These are phyloP conservation scores for Drosophila eohydei DNA, from an alignment of 2,888 invertebrate genomes.

Conservation along the genomic window DNA sequence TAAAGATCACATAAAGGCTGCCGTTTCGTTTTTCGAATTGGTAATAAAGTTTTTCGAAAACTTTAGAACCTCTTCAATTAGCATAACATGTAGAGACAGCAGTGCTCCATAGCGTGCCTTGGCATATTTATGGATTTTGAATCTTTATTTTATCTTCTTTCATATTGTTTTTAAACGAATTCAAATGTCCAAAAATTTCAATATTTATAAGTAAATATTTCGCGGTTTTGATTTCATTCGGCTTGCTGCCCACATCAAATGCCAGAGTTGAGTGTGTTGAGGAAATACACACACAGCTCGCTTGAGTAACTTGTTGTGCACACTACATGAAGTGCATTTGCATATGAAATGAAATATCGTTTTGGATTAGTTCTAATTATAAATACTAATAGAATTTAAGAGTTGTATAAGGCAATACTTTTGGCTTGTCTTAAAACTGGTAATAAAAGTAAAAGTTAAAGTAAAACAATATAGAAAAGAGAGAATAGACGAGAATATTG, in stretches of 20 bases:
- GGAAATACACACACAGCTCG: conserved; percentile 25
- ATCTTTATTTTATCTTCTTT: conserved; percentile 14
- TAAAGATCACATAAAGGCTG: background rate
- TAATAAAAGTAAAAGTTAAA: background rate
- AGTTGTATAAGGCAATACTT: background rate
- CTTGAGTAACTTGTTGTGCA: conserved; percentile 58
- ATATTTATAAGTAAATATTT: conserved; percentile 48
- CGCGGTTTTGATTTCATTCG: background rate
- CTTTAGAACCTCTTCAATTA: conserved; percentile 46
- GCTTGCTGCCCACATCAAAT: conserved; percentile 51
- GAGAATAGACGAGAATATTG: background rate
- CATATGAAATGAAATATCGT: background rate
- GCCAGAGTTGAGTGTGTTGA: conserved; percentile 69
- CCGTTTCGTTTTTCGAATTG: conserved; percentile 14
- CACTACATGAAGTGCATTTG: conserved; percentile 3
- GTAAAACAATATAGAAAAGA: background rate
- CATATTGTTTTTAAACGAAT: conserved; percentile 34
- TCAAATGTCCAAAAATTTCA: conserved; percentile 49
- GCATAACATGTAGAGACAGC: conserved; percentile 67
- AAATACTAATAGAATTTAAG: background rate
- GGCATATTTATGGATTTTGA: conserved; percentile 71
- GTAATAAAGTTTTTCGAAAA: conserved; percentile 60
- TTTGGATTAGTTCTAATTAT: background rate
- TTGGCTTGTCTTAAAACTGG: too few species aligned
- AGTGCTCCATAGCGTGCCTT: conserved; percentile 22